Conservation (phyloP, 2,797 vertebrate genomes). For the Brachyrhaphis roseni region DNA sequence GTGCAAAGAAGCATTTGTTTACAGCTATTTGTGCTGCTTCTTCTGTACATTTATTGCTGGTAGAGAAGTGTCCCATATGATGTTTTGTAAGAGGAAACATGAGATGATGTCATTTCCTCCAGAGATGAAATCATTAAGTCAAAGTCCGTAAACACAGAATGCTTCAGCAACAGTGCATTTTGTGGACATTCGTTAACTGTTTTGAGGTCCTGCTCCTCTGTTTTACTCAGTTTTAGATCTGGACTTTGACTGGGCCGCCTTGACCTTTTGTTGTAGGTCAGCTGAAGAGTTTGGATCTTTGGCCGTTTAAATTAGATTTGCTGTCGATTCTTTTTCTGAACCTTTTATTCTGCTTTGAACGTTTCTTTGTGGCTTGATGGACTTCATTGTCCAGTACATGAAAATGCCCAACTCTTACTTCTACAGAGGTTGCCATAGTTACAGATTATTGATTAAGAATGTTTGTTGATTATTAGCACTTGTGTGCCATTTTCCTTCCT, state of each 20-base stretch:
- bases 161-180: not conserved
- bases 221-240: not conserved
- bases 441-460: not conserved
- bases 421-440: not conserved
- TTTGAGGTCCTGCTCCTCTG: not conserved
- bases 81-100: not conserved
- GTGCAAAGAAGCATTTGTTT: not conserved
- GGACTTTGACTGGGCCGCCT: not conserved
- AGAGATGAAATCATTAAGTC: constrained; percentile 4
- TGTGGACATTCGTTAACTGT: no score
- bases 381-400: no score
- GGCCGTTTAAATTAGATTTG: not conserved
- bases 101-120: not conserved
- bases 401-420: not conserved
- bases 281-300: not conserved
- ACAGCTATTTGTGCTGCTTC: not conserved
- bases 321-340: not conserved
- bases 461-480: not conserved
- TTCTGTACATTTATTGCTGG: not conserved
- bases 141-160: not conserved
- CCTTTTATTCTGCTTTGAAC: not conserved
- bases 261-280: not conserved
- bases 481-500: not conserved
- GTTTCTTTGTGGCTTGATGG: not conserved
- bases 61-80: not conserved